phyloP scores from a whole-genome alignment of 2,797 vertebrate genomes.

The Silurus aristotelis region DNA sequence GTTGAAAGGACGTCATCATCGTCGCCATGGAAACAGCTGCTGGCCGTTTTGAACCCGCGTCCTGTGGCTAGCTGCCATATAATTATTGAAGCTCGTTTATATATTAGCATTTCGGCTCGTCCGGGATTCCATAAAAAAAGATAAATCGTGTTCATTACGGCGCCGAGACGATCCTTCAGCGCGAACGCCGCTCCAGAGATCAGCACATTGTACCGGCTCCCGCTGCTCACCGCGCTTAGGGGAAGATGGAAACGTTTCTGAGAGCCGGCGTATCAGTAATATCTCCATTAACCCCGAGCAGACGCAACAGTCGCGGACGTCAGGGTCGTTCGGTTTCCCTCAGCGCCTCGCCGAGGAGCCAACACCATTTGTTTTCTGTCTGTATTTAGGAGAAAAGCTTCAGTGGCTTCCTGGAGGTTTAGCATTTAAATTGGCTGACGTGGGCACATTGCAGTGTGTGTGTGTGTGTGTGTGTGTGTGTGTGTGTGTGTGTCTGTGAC shows the following conservation, averaged over 20 bases:
- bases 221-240: constrained; percentile 7
- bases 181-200: background rate
- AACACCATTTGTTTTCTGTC: constrained; percentile 22
- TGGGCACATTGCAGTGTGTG: background rate
- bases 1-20: no score
- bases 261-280: constrained; percentile 36
- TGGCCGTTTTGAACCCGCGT: background rate
- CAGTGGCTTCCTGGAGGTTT: constrained; percentile 8
- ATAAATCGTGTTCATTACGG: constrained; percentile 42
- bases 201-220: background rate
- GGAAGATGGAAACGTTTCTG: constrained; percentile 46
- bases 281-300: constrained; percentile 46
- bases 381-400: constrained; percentile 2
- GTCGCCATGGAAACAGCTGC: background rate
- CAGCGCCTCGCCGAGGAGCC: background rate
- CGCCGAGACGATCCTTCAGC: constrained; percentile 22
- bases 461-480: background rate
- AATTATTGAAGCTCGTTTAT: constrained; percentile 36
- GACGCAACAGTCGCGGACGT: constrained; percentile 27
- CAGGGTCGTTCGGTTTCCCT: constrained; percentile 7
- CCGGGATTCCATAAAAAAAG: constrained; percentile 41
- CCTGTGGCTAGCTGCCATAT: constrained; percentile 14
- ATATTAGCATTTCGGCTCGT: constrained; percentile 27
- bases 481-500: constrained; percentile 15
- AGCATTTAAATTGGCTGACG: constrained; percentile 25